Conservation (phyloP, 2,113 vertebrate genomes). For the Thinocorus orbignyianus region DNA sequence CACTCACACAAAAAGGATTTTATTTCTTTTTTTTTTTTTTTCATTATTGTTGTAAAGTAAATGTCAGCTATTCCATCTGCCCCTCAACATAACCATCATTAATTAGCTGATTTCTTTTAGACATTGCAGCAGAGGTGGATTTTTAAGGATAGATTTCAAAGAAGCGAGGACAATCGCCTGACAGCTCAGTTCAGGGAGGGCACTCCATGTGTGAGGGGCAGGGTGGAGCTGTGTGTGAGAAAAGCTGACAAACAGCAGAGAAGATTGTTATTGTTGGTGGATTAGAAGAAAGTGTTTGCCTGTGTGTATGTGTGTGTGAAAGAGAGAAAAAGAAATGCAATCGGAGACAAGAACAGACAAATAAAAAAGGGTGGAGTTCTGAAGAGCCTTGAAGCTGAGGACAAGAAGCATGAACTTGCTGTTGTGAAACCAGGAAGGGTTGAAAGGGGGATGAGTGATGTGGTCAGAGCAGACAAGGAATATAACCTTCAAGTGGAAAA, state of each 20-base stretch:
- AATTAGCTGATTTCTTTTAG: constrained; percentile 61
- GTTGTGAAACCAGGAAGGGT: constrained; percentile 26
- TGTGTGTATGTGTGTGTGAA: not conserved
- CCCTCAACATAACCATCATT: constrained; percentile 48
- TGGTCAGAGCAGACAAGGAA: constrained; percentile 5
- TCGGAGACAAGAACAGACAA: constrained; percentile 33
- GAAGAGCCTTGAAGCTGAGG: constrained; percentile 19
- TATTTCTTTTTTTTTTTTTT: not conserved
- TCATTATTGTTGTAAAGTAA: constrained; percentile 40
- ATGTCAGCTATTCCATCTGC: constrained; percentile 65
- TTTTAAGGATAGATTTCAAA: constrained; percentile 55
- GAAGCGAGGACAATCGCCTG: constrained; percentile 11
- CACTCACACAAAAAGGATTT: not conserved
- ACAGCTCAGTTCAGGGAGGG: constrained; percentile 58
- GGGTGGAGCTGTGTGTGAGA: constrained; percentile 34
- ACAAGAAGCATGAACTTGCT: constrained; percentile 22
- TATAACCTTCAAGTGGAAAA: not conserved
- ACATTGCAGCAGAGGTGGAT: constrained; percentile 18
- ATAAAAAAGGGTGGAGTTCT: constrained; percentile 35
- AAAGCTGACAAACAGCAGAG: constrained; percentile 38
- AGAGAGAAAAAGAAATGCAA: constrained; percentile 2
- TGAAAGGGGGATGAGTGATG: not conserved
- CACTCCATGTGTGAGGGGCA: constrained; percentile 23
- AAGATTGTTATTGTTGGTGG: constrained; percentile 27
- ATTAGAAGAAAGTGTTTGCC: constrained; percentile 4